Evolutionary conservation across 2,113 vertebrate species (phyloP).

Genomic region (Setophaga petechia): DNA sequence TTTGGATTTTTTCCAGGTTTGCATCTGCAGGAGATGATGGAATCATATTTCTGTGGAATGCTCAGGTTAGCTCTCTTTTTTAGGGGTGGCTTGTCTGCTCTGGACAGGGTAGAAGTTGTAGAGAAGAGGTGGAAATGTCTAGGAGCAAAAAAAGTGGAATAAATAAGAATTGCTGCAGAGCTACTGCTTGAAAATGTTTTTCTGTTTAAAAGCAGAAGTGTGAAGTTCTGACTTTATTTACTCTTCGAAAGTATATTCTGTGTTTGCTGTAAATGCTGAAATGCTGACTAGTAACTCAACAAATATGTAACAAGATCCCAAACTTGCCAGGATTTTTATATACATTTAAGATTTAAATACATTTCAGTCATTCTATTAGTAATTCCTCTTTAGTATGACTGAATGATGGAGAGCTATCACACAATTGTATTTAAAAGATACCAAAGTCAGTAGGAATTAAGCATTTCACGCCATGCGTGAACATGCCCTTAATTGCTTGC

Average conservation of each 20-base stretch:
- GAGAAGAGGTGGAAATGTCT: not conserved
- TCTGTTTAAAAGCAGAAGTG: not conserved
- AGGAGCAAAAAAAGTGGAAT: not conserved
- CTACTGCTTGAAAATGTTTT: not conserved
- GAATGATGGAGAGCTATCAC: not conserved
- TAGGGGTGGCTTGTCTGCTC: not conserved
- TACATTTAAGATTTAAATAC: not conserved
- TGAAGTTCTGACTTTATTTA: not conserved
- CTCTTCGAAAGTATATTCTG: not conserved
- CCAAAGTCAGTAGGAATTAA: not conserved
- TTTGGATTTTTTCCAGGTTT: conserved; percentile 77
- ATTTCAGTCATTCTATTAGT: not conserved
- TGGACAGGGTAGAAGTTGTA: not conserved
- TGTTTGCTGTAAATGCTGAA: not conserved
- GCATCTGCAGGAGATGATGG: conserved; percentile 96
- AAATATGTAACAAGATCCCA: not conserved
- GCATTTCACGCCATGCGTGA: not conserved
- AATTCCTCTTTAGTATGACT: not conserved
- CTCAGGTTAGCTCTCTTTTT: conserved; percentile 78
- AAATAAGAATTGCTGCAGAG: not conserved
- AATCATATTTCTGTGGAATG: conserved; percentile 88
- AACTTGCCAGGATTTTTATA: not conserved
- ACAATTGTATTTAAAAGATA: not conserved
- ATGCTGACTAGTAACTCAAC: not conserved
- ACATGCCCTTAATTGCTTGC: not conserved